phyloP scores from a whole-genome alignment of 1,140 invertebrate species.

The Diachasma alloeum region DNA sequence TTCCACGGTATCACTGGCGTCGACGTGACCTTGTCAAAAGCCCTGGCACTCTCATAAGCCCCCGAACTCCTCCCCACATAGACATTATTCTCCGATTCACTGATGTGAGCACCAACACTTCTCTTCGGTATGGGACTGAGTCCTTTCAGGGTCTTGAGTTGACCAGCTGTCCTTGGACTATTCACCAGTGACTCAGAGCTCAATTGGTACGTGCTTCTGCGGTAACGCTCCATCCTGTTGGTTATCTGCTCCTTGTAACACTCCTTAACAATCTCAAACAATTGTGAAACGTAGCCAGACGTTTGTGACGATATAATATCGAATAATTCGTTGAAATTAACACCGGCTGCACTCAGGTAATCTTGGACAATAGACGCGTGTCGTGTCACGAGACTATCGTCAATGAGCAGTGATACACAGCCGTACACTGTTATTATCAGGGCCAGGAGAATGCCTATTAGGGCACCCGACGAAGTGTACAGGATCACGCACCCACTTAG shows the following conservation, averaged over 20 bases:
- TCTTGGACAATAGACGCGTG: constrained; percentile 42
- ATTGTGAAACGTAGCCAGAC: neutral
- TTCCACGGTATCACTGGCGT: constrained; percentile 42
- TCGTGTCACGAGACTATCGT: constrained; percentile 54
- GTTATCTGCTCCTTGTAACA: constrained; percentile 28
- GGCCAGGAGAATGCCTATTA: constrained; percentile 47
- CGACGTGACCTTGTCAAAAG: constrained; percentile 39
- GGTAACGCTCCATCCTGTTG: constrained; percentile 39
- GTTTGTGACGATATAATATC: constrained; percentile 19
- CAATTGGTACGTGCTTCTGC: constrained; percentile 44
- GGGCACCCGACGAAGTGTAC: constrained; percentile 52
- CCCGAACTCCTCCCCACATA: neutral
- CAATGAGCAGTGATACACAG: constrained; percentile 54
- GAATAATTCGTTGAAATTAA: constrained; percentile 31
- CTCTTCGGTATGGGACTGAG: constrained; percentile 42
- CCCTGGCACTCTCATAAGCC: neutral
- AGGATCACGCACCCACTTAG: constrained; percentile 52
- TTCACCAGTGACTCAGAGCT: constrained; percentile 38
- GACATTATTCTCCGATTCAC: constrained; percentile 22
- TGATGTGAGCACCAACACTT: neutral
- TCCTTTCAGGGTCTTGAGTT: constrained; percentile 31
- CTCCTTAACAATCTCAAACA: constrained; percentile 15
- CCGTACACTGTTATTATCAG: constrained; percentile 50
- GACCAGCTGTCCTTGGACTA: constrained; percentile 21
- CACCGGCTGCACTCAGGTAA: constrained; percentile 32